These are phyloP conservation scores for Pediacus dermestoides DNA, from an alignment of 2,888 invertebrate species.

Conservation along the genomic window DNA sequence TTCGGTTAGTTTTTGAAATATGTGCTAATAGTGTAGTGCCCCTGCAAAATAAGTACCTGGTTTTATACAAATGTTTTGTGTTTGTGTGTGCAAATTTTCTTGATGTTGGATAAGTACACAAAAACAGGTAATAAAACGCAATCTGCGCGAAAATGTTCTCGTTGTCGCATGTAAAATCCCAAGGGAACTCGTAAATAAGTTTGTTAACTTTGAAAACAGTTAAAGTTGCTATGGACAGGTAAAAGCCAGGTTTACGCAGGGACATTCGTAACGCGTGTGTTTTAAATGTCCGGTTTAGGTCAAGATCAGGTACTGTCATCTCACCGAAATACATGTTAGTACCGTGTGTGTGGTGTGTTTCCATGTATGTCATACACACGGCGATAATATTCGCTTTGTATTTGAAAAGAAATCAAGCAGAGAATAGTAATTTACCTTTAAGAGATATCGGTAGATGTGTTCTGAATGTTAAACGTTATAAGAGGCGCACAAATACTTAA, in stretches of 20 bases:
- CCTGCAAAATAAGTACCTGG: slow-evolving; percentile 15
- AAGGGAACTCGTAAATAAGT: too few species aligned
- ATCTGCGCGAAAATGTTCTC: too few species aligned
- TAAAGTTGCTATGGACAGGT: slow-evolving; percentile 42
- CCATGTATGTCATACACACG: slow-evolving; percentile 4
- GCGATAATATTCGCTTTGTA: not conserved
- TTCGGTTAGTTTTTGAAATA: slow-evolving; percentile 11
- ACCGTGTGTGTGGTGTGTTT: slow-evolving; percentile 22
- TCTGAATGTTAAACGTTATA: too few species aligned
- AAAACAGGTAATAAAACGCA: slow-evolving; percentile 43
- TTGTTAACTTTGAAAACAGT: slow-evolving; percentile 35
- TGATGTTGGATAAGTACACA: slow-evolving; percentile 29
- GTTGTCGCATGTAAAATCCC: too few species aligned
- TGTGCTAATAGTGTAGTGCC: slow-evolving; percentile 24
- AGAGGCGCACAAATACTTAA: too few species aligned
- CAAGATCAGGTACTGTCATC: slow-evolving; percentile 36
- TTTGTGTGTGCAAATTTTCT: slow-evolving; percentile 32
- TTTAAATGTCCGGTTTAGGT: slow-evolving; percentile 46
- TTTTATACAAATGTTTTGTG: slow-evolving; percentile 23
- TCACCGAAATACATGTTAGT: slow-evolving; percentile 18
- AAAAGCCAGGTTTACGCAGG: slow-evolving; percentile 45
- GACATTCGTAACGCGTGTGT: slow-evolving; percentile 37
- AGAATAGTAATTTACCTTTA: too few species aligned
- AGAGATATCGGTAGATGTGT: too few species aligned
- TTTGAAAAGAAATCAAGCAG: not conserved